These are phyloP conservation scores for Limnephilus auricula DNA, from an alignment of 2,888 invertebrate genomes.

Conservation along the genomic window DNA sequence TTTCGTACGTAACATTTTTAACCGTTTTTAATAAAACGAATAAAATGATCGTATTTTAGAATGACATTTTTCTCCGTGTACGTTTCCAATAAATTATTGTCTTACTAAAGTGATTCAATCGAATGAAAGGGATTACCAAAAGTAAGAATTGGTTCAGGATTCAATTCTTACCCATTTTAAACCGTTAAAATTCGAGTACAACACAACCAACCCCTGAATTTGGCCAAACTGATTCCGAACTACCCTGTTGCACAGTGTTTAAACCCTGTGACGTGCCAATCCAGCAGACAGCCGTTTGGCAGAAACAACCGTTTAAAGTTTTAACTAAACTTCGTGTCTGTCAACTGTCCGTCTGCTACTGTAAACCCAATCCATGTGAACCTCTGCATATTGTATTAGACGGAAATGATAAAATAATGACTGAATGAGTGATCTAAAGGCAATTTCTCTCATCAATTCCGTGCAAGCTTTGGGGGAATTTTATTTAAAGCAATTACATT, in stretches of 20 bases:
- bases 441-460: not conserved
- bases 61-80: too few species aligned
- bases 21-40: too few species aligned
- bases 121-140: too few species aligned
- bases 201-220: not conserved
- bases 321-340: not conserved
- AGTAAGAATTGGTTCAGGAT: too few species aligned
- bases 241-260: not conserved
- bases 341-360: not conserved
- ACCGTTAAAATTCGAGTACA: not conserved
- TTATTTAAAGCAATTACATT: not conserved
- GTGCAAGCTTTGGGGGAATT: not conserved
- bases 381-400: not conserved
- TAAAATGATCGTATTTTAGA: too few species aligned
- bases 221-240: not conserved
- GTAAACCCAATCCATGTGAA: not conserved
- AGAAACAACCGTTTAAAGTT: not conserved
- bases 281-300: not conserved
- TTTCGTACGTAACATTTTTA: too few species aligned
- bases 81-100: too few species aligned
- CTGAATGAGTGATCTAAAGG: too few species aligned
- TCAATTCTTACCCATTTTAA: too few species aligned
- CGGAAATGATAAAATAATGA: not conserved
- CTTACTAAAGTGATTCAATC: too few species aligned
- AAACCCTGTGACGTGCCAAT: not conserved